Conservation (phyloP, 2,888 invertebrate genomes). For the Plebejus argus region DNA sequence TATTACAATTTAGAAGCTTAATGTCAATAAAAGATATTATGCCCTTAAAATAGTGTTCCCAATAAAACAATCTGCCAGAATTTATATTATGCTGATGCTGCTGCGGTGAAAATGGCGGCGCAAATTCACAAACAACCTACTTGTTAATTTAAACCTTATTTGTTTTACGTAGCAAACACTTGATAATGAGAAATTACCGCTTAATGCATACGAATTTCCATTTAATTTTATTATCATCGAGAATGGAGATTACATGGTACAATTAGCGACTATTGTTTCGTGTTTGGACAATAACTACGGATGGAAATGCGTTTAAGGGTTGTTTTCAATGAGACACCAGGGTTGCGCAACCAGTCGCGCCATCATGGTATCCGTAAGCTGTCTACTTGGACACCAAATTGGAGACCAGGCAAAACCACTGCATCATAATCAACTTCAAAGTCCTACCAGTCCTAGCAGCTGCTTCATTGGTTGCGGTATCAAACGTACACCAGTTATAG, state of each 20-base stretch:
- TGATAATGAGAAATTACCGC: slow-evolving; percentile 7
- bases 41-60: neutral
- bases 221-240: slow-evolving; percentile 26
- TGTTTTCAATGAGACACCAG: no score
- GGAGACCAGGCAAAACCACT: no score
- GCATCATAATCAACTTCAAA: no score
- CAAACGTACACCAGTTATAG: no score
- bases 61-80: neutral
- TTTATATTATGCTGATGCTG: neutral
- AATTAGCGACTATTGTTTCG: slow-evolving; percentile 29
- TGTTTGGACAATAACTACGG: slow-evolving; percentile 21
- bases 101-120: neutral
- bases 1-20: no score
- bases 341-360: no score
- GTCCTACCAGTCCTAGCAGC: no score
- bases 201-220: slow-evolving; percentile 18
- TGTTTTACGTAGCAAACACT: slow-evolving; percentile 21
- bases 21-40: no score
- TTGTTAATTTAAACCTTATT: slow-evolving; percentile 22
- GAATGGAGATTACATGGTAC: slow-evolving; percentile 18
- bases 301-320: neutral
- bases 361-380: no score
- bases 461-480: no score
- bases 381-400: no score
- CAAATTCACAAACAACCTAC: neutral